These are phyloP conservation scores for Leucophenga varia DNA, from an alignment of 1,140 invertebrate species.

Conservation along the genomic window DNA sequence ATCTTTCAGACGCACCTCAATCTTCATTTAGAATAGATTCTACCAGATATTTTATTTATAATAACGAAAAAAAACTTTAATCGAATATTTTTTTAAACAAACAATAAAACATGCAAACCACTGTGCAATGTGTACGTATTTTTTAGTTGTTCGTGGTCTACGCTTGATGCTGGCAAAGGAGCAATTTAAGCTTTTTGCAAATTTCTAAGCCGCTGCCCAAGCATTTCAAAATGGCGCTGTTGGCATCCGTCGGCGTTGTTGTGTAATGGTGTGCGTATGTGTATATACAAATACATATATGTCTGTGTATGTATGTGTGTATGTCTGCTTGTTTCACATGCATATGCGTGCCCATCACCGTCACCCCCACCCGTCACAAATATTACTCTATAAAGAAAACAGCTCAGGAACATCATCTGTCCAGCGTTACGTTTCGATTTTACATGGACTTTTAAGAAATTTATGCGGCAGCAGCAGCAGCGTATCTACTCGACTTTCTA, in stretches of 20 bases:
- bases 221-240: slow-evolving; percentile 28
- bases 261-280: neutral
- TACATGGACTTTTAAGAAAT: slow-evolving; percentile 39
- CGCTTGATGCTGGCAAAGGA: neutral
- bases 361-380: no score
- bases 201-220: slow-evolving; percentile 29
- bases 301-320: neutral
- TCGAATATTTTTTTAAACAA: no score
- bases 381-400: slow-evolving; percentile 20
- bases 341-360: no score
- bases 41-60: no score
- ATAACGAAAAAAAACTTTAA: no score
- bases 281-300: slow-evolving; percentile 5
- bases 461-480: slow-evolving; percentile 33
- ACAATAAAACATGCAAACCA: no score
- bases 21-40: no score
- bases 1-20: no score
- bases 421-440: slow-evolving; percentile 38
- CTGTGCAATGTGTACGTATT: no score
- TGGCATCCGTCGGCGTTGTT: slow-evolving; percentile 44
- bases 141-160: neutral
- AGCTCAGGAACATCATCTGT: no score
- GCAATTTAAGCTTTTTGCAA: slow-evolving; percentile 42
- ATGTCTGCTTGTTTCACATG: neutral
- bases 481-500: no score